A percentile compares a stretch with the other conserved stretches of the same genome.
Conservation (phyloP, 1,140 invertebrate species). For the Campoletis sonorensis region DNA sequence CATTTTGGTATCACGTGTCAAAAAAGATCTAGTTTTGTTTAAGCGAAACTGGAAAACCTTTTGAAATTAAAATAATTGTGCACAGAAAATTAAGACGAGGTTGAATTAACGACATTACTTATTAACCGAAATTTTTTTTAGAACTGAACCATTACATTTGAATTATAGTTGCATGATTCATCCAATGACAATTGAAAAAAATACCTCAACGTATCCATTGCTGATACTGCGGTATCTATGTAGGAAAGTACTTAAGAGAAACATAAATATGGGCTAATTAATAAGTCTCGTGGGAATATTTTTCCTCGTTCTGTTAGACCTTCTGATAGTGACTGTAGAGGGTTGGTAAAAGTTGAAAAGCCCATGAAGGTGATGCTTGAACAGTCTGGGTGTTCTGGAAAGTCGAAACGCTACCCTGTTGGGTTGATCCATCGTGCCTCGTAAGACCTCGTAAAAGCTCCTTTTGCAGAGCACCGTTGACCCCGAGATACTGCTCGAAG, state of each 20-base stretch:
- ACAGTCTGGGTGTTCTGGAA: slow-evolving; percentile 72
- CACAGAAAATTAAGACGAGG: too few relatives aligned
- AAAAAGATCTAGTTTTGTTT: too few relatives aligned
- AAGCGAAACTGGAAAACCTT: too few relatives aligned
- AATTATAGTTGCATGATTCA: not conserved
- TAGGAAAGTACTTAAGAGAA: slow-evolving; percentile 9
- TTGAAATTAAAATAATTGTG: too few relatives aligned
- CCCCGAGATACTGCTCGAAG: slow-evolving; percentile 71
- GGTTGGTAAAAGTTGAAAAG: slow-evolving; percentile 88
- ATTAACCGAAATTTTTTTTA: too few relatives aligned
- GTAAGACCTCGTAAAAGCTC: slow-evolving; percentile 79
- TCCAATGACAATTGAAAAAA: not conserved
- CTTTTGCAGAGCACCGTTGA: slow-evolving; percentile 77
- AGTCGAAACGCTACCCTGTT: slow-evolving; percentile 50
- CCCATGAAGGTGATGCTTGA: slow-evolving; percentile 82
- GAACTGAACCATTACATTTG: too few relatives aligned
- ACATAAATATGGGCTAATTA: slow-evolving; percentile 16
- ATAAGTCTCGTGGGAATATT: slow-evolving; percentile 14
- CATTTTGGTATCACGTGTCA: too few relatives aligned
- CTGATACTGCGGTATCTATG: not conserved
- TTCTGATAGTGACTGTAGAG: slow-evolving; percentile 90
- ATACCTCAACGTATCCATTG: not conserved
- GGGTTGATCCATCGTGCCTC: slow-evolving; percentile 67
- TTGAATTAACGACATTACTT: too few relatives aligned
- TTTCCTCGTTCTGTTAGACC: slow-evolving; percentile 76